Conservation (phyloP, 2,888 invertebrate genomes). For the Ctena decussata region DNA sequence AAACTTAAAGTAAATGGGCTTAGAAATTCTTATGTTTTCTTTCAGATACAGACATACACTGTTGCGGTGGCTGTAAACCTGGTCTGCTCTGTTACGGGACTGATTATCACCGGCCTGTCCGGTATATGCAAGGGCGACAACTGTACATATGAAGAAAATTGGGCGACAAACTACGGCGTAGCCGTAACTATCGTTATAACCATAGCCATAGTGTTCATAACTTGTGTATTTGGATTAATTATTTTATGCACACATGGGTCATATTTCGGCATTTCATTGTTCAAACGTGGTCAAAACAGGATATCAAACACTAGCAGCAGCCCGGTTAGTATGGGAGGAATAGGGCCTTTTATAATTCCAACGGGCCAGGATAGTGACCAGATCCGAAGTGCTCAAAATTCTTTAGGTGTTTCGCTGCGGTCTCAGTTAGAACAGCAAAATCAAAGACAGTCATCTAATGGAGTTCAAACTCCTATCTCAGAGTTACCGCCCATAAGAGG, state of each 20-base stretch:
- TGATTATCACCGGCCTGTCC: not conserved
- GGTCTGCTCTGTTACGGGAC: not conserved
- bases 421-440: not conserved
- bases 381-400: not conserved
- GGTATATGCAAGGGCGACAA: not conserved
- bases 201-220: not conserved
- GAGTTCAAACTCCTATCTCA: not conserved
- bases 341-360: not conserved
- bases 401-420: not conserved
- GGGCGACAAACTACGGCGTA: not conserved
- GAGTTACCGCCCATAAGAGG: not conserved
- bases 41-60: not conserved
- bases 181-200: not conserved
- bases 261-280: not conserved
- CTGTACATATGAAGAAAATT: not conserved
- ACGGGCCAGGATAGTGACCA: not conserved
- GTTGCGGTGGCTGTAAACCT: not conserved
- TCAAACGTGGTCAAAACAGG: not conserved
- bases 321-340: not conserved
- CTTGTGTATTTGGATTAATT: not conserved
- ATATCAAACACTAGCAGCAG: not conserved
- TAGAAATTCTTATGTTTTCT: not conserved
- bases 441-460: not conserved
- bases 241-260: not conserved
- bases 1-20: too few species aligned